Evolutionary conservation across 1,140 invertebrate genomes (phyloP).

Genomic region (Hyles euphorbiae): DNA sequence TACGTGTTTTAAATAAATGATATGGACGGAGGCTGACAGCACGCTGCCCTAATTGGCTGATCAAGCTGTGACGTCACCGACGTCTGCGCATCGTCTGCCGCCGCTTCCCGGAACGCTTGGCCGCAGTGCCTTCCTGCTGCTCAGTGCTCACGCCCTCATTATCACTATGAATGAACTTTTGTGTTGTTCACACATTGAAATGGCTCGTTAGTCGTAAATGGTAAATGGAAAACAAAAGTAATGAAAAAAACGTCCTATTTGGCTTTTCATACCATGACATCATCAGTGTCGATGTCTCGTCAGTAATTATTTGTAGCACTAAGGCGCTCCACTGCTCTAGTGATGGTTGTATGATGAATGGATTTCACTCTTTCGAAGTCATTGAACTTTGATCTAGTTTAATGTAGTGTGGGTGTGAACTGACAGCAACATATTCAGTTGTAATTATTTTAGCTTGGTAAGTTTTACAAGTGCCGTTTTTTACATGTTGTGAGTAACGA

Average conservation of each 20-base stretch:
- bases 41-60: constrained; percentile 60
- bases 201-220: constrained; percentile 21
- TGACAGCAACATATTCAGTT: constrained; percentile 23
- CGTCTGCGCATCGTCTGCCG: constrained; percentile 64
- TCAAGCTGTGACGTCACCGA: constrained; percentile 54
- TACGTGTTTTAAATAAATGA: constrained; percentile 6
- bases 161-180: constrained; percentile 47
- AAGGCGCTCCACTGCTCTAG: constrained; percentile 44
- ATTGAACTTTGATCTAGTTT: constrained; percentile 66
- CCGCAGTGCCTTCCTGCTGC: constrained; percentile 52
- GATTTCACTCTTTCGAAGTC: constrained; percentile 58
- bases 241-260: constrained; percentile 12
- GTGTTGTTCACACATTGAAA: constrained; percentile 20
- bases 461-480: constrained; percentile 19
- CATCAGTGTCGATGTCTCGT: constrained; percentile 40
- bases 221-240: constrained; percentile 27
- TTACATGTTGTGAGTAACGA: constrained; percentile 1
- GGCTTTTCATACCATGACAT: constrained; percentile 44
- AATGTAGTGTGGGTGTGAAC: constrained; percentile 51
- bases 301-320: constrained; percentile 43
- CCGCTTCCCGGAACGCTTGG: constrained; percentile 61
- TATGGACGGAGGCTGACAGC: constrained; percentile 34
- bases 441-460: constrained; percentile 15
- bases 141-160: constrained; percentile 41
- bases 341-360: constrained; percentile 61